Evolutionary conservation across 1,140 invertebrate genomes (phyloP).

Genomic region (Sarcophaga peregrina): DNA sequence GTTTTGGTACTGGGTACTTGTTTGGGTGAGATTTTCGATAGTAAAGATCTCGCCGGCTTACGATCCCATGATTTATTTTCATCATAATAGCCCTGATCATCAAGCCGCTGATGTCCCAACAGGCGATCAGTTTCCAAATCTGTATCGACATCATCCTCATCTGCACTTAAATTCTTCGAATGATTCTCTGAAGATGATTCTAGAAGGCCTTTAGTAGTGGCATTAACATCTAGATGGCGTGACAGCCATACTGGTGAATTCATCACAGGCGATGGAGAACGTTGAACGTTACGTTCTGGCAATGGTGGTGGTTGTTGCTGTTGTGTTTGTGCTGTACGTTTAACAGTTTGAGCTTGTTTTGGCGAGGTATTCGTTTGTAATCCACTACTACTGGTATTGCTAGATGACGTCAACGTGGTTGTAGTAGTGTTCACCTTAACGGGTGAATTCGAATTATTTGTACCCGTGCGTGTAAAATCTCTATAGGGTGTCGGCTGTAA

Average conservation of each 20-base stretch:
- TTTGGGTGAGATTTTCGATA: constrained; percentile 64
- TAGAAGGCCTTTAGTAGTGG: constrained; percentile 52
- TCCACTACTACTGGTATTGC: constrained; percentile 27
- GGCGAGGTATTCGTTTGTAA: constrained; percentile 30
- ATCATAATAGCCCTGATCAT: constrained; percentile 91
- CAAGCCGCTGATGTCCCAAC: constrained; percentile 87
- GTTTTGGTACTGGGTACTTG: constrained; percentile 62
- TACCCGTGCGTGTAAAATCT: constrained; percentile 27
- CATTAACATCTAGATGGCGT: constrained; percentile 53
- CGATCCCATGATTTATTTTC: constrained; percentile 74
- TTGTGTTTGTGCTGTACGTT: constrained; percentile 31
- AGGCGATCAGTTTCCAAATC: constrained; percentile 90
- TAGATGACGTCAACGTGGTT: constrained; percentile 23
- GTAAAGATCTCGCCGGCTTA: constrained; percentile 59
- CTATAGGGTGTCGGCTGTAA: constrained; percentile 43
- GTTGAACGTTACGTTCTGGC: constrained; percentile 51
- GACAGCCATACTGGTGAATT: constrained; percentile 63
- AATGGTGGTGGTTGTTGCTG: constrained; percentile 59
- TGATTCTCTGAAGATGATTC: constrained; percentile 59
- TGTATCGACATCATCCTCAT: constrained; percentile 84
- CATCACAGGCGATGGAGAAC: constrained; percentile 58
- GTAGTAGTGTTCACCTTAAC: constrained; percentile 28
- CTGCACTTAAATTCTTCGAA: constrained; percentile 62
- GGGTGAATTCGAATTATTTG: constrained; percentile 34
- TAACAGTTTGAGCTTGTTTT: constrained; percentile 25